These are phyloP conservation scores for Temnothorax nylanderi DNA, from an alignment of 1,140 invertebrate genomes.

Conservation along the genomic window DNA sequence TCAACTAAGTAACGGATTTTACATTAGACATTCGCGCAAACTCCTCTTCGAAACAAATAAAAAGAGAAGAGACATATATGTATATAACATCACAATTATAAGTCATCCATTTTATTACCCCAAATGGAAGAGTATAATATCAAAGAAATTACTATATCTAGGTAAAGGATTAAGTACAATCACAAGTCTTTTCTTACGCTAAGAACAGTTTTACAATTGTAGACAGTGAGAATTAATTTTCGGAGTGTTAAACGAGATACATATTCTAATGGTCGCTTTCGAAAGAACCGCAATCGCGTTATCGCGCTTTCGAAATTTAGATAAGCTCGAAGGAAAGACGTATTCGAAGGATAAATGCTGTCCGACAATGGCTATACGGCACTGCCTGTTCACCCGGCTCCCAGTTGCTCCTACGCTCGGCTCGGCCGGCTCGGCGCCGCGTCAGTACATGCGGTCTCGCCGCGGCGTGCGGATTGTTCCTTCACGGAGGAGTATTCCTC, in stretches of 20 bases:
- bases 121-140: background rate
- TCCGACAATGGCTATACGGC: slow-evolving; percentile 32
- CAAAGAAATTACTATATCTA: background rate
- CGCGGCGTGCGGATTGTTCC: slow-evolving; percentile 7
- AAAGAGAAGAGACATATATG: background rate
- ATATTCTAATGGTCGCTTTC: background rate
- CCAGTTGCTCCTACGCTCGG: slow-evolving; percentile 15
- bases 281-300: background rate
- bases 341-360: background rate
- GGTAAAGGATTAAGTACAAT: background rate
- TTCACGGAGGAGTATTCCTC: background rate
- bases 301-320: background rate
- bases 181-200: background rate
- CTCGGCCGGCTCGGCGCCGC: background rate
- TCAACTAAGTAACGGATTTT: background rate
- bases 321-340: background rate
- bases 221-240: background rate
- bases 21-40: background rate
- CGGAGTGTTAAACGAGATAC: background rate
- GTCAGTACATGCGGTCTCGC: slow-evolving; percentile 66
- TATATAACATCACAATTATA: background rate
- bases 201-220: background rate
- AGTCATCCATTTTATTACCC: background rate
- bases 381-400: slow-evolving; percentile 41
- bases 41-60: background rate